Evolutionary conservation across 2,113 vertebrate species (phyloP), one percentile per base, ranked within the genome.

Genomic region (Tragulus kanchil): DNA sequence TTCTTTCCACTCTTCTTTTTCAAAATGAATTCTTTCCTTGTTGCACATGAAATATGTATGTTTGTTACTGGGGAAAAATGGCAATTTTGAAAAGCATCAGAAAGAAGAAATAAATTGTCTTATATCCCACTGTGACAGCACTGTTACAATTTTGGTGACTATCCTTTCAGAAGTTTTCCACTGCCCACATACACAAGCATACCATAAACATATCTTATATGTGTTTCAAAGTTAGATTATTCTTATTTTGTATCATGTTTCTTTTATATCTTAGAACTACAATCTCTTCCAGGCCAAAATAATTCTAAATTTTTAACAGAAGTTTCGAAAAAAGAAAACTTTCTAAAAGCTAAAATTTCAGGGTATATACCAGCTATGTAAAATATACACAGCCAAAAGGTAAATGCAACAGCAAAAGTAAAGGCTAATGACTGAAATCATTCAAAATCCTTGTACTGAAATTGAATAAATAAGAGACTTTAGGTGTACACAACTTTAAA

Each of bases 221-320:
- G 11, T 48, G 67, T 50, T 71, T 94, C 12, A 3, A 95, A 86
- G 79, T 10, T 86, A 86, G 1, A 52, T 82, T 56, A 42, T 21
- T 81, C 56, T 73, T 90, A 90, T 31, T 78, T 93, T 10, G 62
- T 93, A 62, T 16, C 2, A 62, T 19, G 67, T 82, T 28, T 61
- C 85, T 77, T 56, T 81, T 82, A 17, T 11, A 48, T 48, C 14
- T 84, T 87, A 64, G 65, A 95, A 65, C 59, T 84, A 17, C 5
- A 58, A 11, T 75, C 4, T 58, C 65, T 77, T 86, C 4, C 25
- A 82, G 42, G 8, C 5, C 25, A 42, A 82, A 2, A 61, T 83
- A 69, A 89, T 91, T 90, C 26, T 89, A 48, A 82, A 89, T 31
- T 77, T 81, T 65, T 65, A 81, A n/a, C 52, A 69, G n/a, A 64